Base-by-base conservation (phyloP, 30 jellyfish, hydroid and myxozoan genomes). In the Morbakka virulenta region DNA sequence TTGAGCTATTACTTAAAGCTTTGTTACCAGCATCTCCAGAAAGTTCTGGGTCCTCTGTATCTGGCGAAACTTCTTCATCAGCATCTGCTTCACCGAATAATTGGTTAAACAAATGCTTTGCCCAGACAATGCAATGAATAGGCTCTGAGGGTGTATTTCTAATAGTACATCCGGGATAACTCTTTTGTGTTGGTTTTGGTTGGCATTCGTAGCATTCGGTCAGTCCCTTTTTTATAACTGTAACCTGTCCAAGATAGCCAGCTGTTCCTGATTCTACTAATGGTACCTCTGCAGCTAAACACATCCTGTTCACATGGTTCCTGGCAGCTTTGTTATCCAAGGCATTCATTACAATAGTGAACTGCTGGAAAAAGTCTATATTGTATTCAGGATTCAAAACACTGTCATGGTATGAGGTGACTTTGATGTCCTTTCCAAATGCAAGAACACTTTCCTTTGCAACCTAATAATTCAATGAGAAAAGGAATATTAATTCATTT, bases 81-180 rank as follows among this genome's bases (percentile, higher is more conserved):
- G 95, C 97, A 79, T 94, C 99, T 21, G 81, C 87, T 62, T 87
- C 97, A 14, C 97, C 97, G 78, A 94, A 94, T 50, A 94, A 72
- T 51, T 87, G 97, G 32, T 87, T 94, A 69, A 51, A 74, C 11
- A 94, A 69, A 83, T 94, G 96, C 33, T 94, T 94, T 4, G 97
- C 97, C 99, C 99, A 94, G 9, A 94, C 99, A 28, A 94, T 87
- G 35, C 99, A 94, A 69, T 94, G 99, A 21, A 94, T 95, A 35
- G 97, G 97, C 62, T 94, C 97, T 22, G 99, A 94, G 0, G 99
- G 99, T 2, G 97, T 94, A 80, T 94, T 94, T 75, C 99, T 74
- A n/a, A 94, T 94, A 9, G 99, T 94, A 75, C 99, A 94, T 23
- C 96, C 97, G 21, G 99, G 99, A 35, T 81, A 94, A 23, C 96